Conservation (phyloP, 1,140 invertebrate species). For the Subanguina moxae region DNA sequence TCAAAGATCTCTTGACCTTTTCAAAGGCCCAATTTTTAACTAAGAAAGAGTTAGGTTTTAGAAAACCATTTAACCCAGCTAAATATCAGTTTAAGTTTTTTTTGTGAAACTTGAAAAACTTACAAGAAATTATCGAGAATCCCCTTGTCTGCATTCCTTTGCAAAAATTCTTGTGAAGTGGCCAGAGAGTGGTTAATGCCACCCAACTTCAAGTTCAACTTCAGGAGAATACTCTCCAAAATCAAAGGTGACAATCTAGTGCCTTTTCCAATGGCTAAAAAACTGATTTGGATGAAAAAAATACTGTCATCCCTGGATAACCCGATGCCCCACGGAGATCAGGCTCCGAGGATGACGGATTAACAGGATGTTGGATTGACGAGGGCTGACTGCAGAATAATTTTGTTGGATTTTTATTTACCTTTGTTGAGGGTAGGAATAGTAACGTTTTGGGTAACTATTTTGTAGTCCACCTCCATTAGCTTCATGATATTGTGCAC, state of each 20-base stretch:
- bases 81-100: no score
- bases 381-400: slow-evolving; percentile 13
- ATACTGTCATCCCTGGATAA: no score
- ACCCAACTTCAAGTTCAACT: slow-evolving; percentile 11
- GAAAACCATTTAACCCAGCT: slow-evolving; percentile 7
- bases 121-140: no score
- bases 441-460: slow-evolving; percentile 5
- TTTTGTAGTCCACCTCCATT: slow-evolving; percentile 15
- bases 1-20: no score
- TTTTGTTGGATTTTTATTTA: no score
- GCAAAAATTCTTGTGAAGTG: slow-evolving; percentile 4
- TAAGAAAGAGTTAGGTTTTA: no score
- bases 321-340: slow-evolving; percentile 15
- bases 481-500: slow-evolving; percentile 18
- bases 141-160: not conserved
- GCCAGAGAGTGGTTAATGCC: slow-evolving; percentile 19
- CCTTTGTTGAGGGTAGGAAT: slow-evolving; percentile 12
- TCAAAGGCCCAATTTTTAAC: no score
- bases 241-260: not conserved
- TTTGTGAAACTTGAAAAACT: no score
- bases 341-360: no score
- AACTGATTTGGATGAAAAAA: no score
- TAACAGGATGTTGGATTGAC: no score
- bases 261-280: slow-evolving; percentile 1
- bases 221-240: slow-evolving; percentile 10